A percentile compares a stretch with the other conserved stretches of the same genome.
These are phyloP conservation scores for Margarornis squamiger DNA, from an alignment of 2,797 vertebrate species.

Conservation along the genomic window DNA sequence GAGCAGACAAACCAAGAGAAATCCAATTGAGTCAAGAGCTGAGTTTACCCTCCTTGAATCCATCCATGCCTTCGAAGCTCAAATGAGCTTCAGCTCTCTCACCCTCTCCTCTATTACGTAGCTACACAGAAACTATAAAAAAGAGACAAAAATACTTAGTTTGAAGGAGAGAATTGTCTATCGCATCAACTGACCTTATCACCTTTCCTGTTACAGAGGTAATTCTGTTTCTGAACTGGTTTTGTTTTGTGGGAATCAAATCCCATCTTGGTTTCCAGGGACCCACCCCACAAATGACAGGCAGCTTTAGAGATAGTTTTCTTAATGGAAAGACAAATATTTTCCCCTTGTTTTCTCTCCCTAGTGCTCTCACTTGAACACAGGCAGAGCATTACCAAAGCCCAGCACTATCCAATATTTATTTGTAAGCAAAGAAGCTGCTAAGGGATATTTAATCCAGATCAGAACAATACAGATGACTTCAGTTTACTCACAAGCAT, in stretches of 20 bases:
- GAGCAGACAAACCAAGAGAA: neutral
- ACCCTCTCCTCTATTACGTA: neutral
- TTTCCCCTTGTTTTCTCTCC: neutral
- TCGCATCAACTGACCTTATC: neutral
- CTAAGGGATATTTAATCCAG: neutral
- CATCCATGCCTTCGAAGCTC: neutral
- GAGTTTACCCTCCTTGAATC: neutral
- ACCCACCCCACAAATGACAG: neutral
- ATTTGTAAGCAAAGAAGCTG: neutral
- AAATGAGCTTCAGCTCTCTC: neutral
- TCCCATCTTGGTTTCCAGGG: neutral
- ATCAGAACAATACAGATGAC: neutral
- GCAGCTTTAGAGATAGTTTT: neutral
- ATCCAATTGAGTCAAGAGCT: neutral
- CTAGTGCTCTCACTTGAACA: neutral
- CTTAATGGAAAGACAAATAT: neutral
- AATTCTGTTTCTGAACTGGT: neutral
- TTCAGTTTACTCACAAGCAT: neutral
- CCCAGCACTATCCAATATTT: neutral
- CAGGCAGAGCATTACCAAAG: neutral
- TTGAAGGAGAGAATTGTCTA: neutral
- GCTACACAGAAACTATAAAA: neutral
- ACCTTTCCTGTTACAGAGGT: neutral
- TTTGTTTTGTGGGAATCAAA: neutral
- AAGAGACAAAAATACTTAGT: neutral